Evolutionary conservation across 2,888 invertebrate genomes (phyloP), one percentile per base, ranked within the genome.

Genomic region (Dryocosmus kuriphilus): DNA sequence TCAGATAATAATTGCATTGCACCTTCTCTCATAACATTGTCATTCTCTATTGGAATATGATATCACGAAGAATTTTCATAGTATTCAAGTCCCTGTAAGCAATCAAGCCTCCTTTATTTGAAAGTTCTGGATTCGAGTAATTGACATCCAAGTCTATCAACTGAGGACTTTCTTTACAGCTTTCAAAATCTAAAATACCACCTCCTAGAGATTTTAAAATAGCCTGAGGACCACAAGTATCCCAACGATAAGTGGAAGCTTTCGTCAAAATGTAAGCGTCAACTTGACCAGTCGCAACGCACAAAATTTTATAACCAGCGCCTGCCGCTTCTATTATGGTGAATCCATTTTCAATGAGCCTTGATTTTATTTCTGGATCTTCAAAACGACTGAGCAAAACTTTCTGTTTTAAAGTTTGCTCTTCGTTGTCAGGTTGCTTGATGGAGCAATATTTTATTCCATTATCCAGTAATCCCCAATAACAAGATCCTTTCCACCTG

Each of bases 221-320:
- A 0, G 97, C 96, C 87, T 98, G 98, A 0, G 97, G 97, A 0
- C 95, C 98, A 91, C 98, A 98, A 0, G 97, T 96, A 88, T 98
- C 98, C 98, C 98, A 98, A 79, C 95, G 94, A 89, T 94, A 98
- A 16, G 97, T 98, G 2, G 97, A 95, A 32, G 94, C 94, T 90
- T 95, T 96, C 74, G 96, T 95, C 0, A 98, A 92, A 51, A 98
- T 91, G 88, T 98, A 98, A 24, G 95, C 94, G 87, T 94, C 95
- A 0, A 94, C 95, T 51, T 94, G 92, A 60, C 95, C 94, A 30
- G 95, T 92, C 67, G 96, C 95, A 1, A 98, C 97, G 87, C 95
- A 95, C 57, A 98, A 92, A 55, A 97, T 94, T 91, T 98, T 98
- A 90, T 98, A 96, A 0, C 98, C 98, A 76, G 98, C 98, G 14